Base-by-base conservation (phyloP, 2,113 vertebrate species). In the Paramormyrops kingsleyae region DNA sequence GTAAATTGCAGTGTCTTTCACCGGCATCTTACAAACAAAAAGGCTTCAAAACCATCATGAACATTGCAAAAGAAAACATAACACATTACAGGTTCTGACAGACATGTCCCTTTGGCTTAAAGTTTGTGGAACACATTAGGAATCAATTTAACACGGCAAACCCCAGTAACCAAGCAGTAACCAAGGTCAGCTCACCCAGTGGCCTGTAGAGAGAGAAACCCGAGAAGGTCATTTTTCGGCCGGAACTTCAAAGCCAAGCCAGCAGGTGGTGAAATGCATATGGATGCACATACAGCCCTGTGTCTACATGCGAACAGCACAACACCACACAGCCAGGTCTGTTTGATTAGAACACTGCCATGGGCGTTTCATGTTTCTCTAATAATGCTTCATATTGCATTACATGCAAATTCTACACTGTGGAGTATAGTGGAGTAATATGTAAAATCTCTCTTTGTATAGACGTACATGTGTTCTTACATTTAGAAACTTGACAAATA, bases 171-270 rank as follows among this genome's bases (percentile, higher is more conserved):
- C 49, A 52, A 83, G 31, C 31, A 24, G 90, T 88, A 88, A 88
- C 44, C 49, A 52, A 83, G 90, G 88, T 87, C 89, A 91, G 74
- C 47, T 49, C 44, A 89, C 35, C 83, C 88, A 88, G 87, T 91
- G 42, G 59, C 83, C 90, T 90, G 87, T 89, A 74, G 91, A 85
- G 88, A 87, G 89, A 87, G 92, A 92, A 92, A 93, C 90, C 86
- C 47, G 91, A 92, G 90, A 90, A 24, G 86, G 85, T 70, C 66
- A 53, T 50, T 89, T 56, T 85, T 87, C 47, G 24, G 88, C 42
- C 10, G 8, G 80, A 84, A 52, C 42, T 35, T 85, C 19, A 7
- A 90, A 83, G 27, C 84, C 5, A 90, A 0, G 50, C 1, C 88
- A 89, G 0, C 35, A 91, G 80, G 27, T 47, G 50, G 19, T 87